A percentile compares a stretch with the other conserved stretches of the same genome.
These are phyloP conservation scores for Automeris io DNA, from an alignment of 2,888 invertebrate genomes.

Conservation along the genomic window DNA sequence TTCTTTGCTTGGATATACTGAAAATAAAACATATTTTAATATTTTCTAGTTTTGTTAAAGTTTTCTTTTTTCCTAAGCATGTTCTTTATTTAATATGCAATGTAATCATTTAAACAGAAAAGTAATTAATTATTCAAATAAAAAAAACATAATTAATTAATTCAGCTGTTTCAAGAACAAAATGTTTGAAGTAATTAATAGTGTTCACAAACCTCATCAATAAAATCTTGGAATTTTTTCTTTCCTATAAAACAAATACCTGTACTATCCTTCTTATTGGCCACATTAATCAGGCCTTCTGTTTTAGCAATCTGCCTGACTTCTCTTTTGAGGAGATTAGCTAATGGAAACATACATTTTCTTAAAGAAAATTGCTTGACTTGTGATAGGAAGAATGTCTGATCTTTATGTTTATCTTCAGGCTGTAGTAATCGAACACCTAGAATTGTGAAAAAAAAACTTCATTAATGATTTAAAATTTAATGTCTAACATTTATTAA, in stretches of 20 bases:
- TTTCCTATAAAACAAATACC: constrained; percentile 98
- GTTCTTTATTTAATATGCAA: too few species aligned
- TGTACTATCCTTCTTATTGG: constrained; percentile 89
- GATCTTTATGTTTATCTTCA: constrained; percentile 89
- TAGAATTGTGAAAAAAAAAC: constrained; percentile 40
- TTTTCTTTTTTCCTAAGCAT: too few species aligned
- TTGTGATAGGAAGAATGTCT: constrained; percentile 95
- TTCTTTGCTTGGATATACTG: constrained; percentile 88
- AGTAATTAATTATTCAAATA: not conserved
- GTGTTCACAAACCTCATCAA: constrained; percentile 85
- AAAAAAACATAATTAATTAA: constrained; percentile 1
- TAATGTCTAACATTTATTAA: too few species aligned
- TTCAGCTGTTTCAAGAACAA: not conserved
- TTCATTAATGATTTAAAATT: too few species aligned
- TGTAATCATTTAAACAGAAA: too few species aligned
- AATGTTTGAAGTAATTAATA: not conserved
- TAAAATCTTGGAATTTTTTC: constrained; percentile 91
- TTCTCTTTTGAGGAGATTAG: constrained; percentile 82
- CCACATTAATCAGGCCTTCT: constrained; percentile 81
- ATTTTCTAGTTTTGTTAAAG: not conserved
- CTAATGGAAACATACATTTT: constrained; percentile 94
- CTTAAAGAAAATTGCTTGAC: constrained; percentile 86
- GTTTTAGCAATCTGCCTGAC: constrained; percentile 87
- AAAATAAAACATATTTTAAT: constrained; percentile 18
- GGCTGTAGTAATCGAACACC: constrained; percentile 84